Base-by-base conservation (phyloP, 2,888 invertebrate species). In the Ophion slaviceki region DNA sequence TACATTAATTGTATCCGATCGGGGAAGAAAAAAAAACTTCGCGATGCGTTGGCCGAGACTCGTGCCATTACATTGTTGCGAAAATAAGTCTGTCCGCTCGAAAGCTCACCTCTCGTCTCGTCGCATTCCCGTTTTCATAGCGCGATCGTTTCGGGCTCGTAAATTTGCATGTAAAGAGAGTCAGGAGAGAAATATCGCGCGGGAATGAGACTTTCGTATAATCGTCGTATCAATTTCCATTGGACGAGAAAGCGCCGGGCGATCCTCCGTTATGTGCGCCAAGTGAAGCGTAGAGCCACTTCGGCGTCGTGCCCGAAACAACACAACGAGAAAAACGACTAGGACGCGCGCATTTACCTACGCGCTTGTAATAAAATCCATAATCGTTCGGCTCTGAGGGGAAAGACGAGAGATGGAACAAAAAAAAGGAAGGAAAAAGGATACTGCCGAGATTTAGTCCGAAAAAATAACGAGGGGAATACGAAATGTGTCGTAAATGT, bases 221-320 rank as follows among this genome's bases (percentile, higher is more conserved):
- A 66, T 76, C 66, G 62, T 66, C 75, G 75, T 76, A 62, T 76
- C 76, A 76, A 76, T 76, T 76, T 76, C 76, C 76, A 76, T 76
- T 66, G 76, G 76, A 66, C 76, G 66, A 76, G 76, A 76, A 76
- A 76, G 76, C 76, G 76, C 76, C 53, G 53, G 74, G 40, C 45
- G 66, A 66, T 57, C 28, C 20, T 76, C 66, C 66, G 53, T 76
- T 66, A 62, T 40, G 40, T 45, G 28, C 7, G 66, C 28, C 57
- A 66, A 76, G 76, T 67, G 53, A 76, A 76, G 76, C 76, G 76
- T 66, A 62, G 20, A 57, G 47, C 66, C 53, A 53, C 11, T 45
- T n/a, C 14, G 17, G 14, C 53, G 53, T 28, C 53, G 53, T 28
- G 47, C 70, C 14, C 24, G 74, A 40, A 75, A 61, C 74, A 62